A percentile compares a stretch with the other conserved stretches of the same genome.
Evolutionary conservation across 1,140 invertebrate species (phyloP).

Genomic region (Temnothorax curvispinosus): DNA sequence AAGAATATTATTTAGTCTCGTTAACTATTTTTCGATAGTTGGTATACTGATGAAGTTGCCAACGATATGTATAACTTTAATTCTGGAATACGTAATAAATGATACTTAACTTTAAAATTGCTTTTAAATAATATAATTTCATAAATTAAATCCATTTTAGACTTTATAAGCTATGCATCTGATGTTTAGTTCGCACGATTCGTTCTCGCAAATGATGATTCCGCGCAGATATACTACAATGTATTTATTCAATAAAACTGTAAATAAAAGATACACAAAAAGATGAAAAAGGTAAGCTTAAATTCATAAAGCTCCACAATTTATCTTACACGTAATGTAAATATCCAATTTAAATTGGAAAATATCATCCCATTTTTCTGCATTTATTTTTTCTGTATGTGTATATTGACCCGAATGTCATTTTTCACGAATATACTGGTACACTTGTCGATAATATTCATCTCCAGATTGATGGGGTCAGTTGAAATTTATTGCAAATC

Average conservation of each 20-base stretch:
- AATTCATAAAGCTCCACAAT: neutral
- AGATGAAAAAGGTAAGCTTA: neutral
- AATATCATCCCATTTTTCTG: conserved; percentile 4
- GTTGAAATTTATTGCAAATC: conserved; percentile 41
- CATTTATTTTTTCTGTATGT: neutral
- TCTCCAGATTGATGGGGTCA: conserved; percentile 21
- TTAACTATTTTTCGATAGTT: neutral
- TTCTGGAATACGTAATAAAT: neutral
- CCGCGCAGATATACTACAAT: neutral
- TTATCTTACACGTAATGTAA: neutral
- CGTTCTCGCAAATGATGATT: neutral
- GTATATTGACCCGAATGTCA: neutral
- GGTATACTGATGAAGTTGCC: neutral
- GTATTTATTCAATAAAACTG: neutral
- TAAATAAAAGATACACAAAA: neutral
- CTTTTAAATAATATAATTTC: neutral
- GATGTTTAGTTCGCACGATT: neutral
- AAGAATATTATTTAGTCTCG: neutral
- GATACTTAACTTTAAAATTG: neutral
- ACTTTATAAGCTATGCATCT: neutral
- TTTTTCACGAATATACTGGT: conserved; percentile 1
- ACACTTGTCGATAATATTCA: conserved; percentile 38
- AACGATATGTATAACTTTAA: conserved; percentile 1
- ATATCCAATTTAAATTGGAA: neutral
- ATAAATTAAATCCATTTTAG: neutral